Conservation (phyloP, 2,888 invertebrate species). For the Sarcophaga caerulescens region DNA sequence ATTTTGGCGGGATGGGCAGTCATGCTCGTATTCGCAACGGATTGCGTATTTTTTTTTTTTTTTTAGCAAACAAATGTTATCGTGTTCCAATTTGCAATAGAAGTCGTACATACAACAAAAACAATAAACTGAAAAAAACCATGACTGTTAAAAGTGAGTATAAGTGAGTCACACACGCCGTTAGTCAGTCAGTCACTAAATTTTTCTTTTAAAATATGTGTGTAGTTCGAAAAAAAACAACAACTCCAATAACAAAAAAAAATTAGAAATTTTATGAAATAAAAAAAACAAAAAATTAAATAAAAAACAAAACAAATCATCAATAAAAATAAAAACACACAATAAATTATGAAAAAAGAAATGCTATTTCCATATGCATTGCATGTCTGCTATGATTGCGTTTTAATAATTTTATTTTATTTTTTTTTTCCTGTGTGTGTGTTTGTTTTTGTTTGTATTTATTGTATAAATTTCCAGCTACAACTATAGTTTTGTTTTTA, state of each 20-base stretch:
- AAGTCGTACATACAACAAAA: not conserved
- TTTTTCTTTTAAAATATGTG: not conserved
- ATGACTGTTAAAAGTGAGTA: not conserved
- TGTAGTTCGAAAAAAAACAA: not conserved
- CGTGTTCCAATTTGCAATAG: conserved; percentile 22
- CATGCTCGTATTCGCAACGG: not conserved
- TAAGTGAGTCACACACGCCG: conserved; percentile 8
- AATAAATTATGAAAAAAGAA: not conserved
- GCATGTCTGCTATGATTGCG: conserved; percentile 41
- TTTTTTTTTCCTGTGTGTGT: too few relatives aligned
- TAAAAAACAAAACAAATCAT: not conserved
- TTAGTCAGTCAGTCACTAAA: conserved; percentile 25
- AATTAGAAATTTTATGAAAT: not conserved
- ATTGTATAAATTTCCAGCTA: conserved; percentile 9
- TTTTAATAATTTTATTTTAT: conserved; percentile 27
- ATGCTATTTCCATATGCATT: conserved; percentile 26
- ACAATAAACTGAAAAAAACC: not conserved
- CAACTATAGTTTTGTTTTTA: conserved; percentile 24
- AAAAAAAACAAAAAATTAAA: too few relatives aligned
- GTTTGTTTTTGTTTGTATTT: not conserved
- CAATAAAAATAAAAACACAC: not conserved
- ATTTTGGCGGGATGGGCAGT: not conserved
- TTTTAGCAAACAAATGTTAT: not conserved
- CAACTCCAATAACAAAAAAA: not conserved
- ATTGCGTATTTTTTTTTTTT: not conserved